These are phyloP conservation scores for Chelidonichthys spinosus DNA, from an alignment of 2,797 vertebrate species.

Conservation along the genomic window DNA sequence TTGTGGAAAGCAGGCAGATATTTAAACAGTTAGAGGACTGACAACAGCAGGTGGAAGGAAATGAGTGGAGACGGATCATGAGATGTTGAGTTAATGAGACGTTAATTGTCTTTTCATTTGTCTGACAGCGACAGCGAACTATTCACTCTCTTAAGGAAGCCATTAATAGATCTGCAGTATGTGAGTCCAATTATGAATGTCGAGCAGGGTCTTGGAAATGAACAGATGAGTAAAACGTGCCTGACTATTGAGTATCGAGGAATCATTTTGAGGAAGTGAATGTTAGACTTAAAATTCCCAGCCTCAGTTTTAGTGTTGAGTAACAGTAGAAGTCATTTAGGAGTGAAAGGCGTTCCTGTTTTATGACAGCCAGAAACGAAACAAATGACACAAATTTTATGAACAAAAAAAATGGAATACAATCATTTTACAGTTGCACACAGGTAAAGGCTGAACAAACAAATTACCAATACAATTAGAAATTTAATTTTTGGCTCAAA, in stretches of 20 bases:
- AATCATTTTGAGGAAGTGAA: constrained; percentile 19
- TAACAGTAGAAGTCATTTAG: background rate
- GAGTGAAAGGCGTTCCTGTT: constrained; percentile 31
- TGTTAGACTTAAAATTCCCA: constrained; percentile 50
- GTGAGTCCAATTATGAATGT: constrained; percentile 6
- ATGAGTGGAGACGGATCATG: constrained; percentile 21
- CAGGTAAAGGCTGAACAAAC: background rate
- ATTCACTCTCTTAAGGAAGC: constrained; percentile 9
- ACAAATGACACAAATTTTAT: background rate
- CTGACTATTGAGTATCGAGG: background rate
- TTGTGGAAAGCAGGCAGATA: constrained; percentile 25
- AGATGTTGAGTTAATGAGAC: constrained; percentile 7
- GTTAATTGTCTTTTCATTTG: constrained; percentile 12
- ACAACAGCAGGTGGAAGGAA: constrained; percentile 43
- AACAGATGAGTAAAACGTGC: background rate
- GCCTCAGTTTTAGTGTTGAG: constrained; percentile 38
- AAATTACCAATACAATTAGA: background rate
- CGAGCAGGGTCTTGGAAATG: constrained; percentile 1
- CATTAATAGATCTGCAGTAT: background rate
- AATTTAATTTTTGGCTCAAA: background rate
- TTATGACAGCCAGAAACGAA: constrained; percentile 17
- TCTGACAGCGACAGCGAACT: background rate
- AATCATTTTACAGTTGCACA: background rate
- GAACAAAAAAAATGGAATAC: background rate
- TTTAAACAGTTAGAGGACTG: constrained; percentile 13